phyloP scores from a whole-genome alignment of 2,888 invertebrate species.

The Heterodera filipjevi region DNA sequence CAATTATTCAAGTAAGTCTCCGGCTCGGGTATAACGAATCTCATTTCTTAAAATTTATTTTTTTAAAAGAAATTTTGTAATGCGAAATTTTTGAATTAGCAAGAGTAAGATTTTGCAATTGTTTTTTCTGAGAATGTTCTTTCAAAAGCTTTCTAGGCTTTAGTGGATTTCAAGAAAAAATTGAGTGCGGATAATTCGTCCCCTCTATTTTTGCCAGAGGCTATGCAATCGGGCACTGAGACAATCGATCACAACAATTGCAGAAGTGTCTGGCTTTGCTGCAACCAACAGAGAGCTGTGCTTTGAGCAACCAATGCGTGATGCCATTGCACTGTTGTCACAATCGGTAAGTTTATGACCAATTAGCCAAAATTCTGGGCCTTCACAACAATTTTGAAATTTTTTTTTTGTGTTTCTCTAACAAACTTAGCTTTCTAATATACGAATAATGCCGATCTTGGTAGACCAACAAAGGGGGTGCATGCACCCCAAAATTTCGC shows the following conservation, averaged over 20 bases:
- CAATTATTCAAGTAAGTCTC: conserved; percentile 49
- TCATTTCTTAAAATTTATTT: not conserved
- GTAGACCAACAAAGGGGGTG: too few species aligned
- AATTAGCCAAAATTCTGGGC: not conserved
- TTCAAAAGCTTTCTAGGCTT: too few species aligned
- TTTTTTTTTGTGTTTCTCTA: not conserved
- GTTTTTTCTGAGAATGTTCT: too few species aligned
- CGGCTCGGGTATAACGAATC: too few species aligned
- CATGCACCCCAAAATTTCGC: too few species aligned
- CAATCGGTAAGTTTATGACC: conserved; percentile 38
- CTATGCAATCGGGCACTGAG: conserved; percentile 42
- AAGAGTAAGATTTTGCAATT: too few species aligned
- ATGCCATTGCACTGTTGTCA: conserved; percentile 55
- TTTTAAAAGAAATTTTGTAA: too few species aligned
- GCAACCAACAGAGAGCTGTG: conserved; percentile 46
- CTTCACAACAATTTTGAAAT: not conserved
- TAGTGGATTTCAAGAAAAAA: too few species aligned
- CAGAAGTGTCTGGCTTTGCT: conserved; percentile 51
- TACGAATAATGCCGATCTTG: too few species aligned
- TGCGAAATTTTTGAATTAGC: too few species aligned
- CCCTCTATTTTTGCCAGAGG: conserved; percentile 37
- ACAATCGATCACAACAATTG: conserved; percentile 42
- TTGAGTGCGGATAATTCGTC: too few species aligned
- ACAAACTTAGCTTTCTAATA: too few species aligned
- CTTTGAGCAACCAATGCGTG: conserved; percentile 55